Percentiles rank a stretch among this genome's conserved stretches.
These are phyloP conservation scores for Spinus olivaceus DNA, from an alignment of 2,797 vertebrate species.

Conservation along the genomic window DNA sequence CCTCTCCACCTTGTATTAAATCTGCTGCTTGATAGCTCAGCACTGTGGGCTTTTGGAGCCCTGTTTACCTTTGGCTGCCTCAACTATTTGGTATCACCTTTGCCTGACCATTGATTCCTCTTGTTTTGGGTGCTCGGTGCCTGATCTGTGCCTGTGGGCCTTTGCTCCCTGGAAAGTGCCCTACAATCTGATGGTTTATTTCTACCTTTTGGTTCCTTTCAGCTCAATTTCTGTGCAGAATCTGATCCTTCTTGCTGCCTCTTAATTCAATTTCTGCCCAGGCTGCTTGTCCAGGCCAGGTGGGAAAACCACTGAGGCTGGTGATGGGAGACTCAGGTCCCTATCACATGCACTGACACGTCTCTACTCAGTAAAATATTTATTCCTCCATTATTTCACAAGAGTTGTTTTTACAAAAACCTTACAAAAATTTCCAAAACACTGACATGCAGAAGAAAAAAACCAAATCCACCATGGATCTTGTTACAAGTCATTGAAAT, in stretches of 20 bases:
- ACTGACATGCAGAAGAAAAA: constrained; percentile 38
- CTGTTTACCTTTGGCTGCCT: not conserved
- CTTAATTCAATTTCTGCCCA: not conserved
- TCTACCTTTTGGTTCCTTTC: not conserved
- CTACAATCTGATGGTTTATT: not conserved
- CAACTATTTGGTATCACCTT: accelerated
- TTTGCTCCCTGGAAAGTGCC: not conserved
- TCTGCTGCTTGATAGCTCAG: not conserved
- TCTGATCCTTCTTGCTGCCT: not conserved
- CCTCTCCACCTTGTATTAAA: not conserved
- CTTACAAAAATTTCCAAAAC: constrained; percentile 47
- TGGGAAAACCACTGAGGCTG: not conserved
- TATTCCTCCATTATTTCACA: constrained; percentile 57
- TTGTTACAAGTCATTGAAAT: constrained; percentile 40
- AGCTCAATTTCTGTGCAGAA: not conserved
- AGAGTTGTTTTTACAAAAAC: constrained; percentile 61
- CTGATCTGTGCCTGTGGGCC: not conserved
- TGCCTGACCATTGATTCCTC: not conserved
- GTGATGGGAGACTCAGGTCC: not conserved
- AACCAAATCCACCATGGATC: not conserved
- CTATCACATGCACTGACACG: not conserved
- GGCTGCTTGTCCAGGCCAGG: not conserved
- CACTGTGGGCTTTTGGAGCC: not conserved
- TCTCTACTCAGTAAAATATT: constrained; percentile 57
- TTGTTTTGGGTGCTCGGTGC: not conserved